Evolutionary conservation across 2,797 vertebrate species (phyloP).

Genomic region (Loris lydekkerianus): DNA sequence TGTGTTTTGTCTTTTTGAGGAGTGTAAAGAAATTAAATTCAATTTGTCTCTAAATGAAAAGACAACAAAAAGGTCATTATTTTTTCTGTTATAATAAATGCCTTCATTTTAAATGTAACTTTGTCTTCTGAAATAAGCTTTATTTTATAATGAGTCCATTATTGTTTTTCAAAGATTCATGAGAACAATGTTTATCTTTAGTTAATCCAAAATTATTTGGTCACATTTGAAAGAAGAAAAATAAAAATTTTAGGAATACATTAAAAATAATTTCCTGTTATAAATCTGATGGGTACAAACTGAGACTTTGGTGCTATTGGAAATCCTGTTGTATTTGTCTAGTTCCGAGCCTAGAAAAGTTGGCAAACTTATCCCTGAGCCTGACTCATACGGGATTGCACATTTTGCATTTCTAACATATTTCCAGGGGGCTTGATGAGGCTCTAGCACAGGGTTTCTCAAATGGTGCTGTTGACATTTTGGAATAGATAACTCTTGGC

Average conservation of each 20-base stretch:
- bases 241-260: background rate
- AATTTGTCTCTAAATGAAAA: conserved; percentile 11
- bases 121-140: background rate
- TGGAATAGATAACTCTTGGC: background rate
- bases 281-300: background rate
- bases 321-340: background rate
- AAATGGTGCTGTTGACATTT: background rate
- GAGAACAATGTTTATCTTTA: background rate
- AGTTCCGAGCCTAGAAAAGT: background rate
- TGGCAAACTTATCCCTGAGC: background rate
- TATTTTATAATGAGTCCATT: background rate
- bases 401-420: background rate
- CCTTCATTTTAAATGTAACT: conserved; percentile 24
- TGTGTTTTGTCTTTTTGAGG: conserved; percentile 47
- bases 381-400: background rate
- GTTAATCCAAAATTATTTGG: conserved; percentile 7
- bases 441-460: background rate
- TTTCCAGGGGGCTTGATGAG: background rate
- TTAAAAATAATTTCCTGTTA: background rate
- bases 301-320: accelerated
- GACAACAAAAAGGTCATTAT: background rate
- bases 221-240: background rate
- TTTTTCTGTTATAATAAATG: background rate
- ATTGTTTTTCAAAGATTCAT: conserved; percentile 47
- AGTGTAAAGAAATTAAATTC: conserved; percentile 38